Evolutionary conservation across 2,888 invertebrate species (phyloP), one percentile per base, ranked within the genome.

Genomic region (Cheilosia urbana): DNA sequence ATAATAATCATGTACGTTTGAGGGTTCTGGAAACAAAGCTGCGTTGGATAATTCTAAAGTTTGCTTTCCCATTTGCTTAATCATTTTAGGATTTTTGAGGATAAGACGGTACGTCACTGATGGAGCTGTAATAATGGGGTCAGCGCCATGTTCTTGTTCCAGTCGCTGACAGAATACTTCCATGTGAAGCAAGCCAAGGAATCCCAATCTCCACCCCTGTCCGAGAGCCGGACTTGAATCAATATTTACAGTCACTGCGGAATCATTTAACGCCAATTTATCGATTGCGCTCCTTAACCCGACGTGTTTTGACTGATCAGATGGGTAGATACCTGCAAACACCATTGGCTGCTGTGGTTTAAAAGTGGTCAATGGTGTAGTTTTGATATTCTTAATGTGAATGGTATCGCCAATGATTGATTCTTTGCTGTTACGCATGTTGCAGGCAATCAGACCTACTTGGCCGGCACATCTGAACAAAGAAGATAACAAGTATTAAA

Each of bases 221-320:
- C 97, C 98, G 75, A 98, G 93, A 2, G 97, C 97, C 78, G 97
- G 95, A 92, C 97, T 97, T 5, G 96, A 95, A 92, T 98, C 98
- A 17, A 95, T 91, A 47, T 93, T 93, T 4, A 98, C 93, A n/a
- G 95, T 94, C 4, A 99, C 98, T 79, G 97, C 98, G 6, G 97
- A 96, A 93, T 99, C 99, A 92, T 98, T 99, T 49, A 99, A 93
- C n/a, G 95, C 94, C 57, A 99, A 93, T 92, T 98, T 98, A 85
- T 98, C 97, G 69, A 99, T 96, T 13, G 99, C 97, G 89, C 93
- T 94, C 88, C 96, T 94, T 17, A 98, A 93, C 69, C 93, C 93
- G 0, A 94, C 90, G 90, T 96, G 96, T 90, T 98, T 96, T 0
- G 97, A 96, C 90, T 98, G 97, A 91, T 98, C 98, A 62, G 96